Base-by-base conservation (phyloP, 2,113 vertebrate genomes). In the Pteruthius melanotis region DNA sequence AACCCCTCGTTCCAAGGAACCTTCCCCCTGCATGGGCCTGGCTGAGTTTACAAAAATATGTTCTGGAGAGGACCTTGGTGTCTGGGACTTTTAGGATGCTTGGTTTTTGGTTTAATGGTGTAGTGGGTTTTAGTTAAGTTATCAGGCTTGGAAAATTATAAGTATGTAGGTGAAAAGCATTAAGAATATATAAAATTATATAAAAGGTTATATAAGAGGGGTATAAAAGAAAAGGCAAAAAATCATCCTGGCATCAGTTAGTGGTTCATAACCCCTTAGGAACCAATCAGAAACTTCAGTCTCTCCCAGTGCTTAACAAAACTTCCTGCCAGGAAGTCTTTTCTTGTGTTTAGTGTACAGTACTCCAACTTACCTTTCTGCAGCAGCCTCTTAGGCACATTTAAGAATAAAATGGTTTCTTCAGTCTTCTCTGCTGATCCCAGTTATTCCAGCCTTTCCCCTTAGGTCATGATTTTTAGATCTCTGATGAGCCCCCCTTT, bases 401-500 rank as follows among this genome's bases (percentile, higher is more conserved):
- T 45, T 20, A 74, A 83, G n/a, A 54, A 40, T 76, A 31, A 56
- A 92, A 59, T 45, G 8, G 2, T 75, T 79, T 35, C 49, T 35
- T 88, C 44, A 22, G 14, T 12, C 40, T 89, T 83, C 31, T 49
- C 37, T 72, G 15, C 52, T 64, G n/a, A 61, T n/a, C 40, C 35
- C 31, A 45, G 21, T 64, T 92, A 61, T 21, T 86, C 11, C 33
- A 68, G 13, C 39, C 61, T 75, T 40, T 85, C n/a, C 53, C 82
- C 40, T 42, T 42, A 42, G 40, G 40, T 14, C 40, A 11, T 31
- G 14, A 42, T 42, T 56, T 26, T 35, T 40, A 57, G 26, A 45
- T 33, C 28, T 75, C 30, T 71, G 39, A 50, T 0, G 0, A 64
- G 11, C 21, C 24, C 13, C 13, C 40, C 13, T 42, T 42, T 10